Conservation (phyloP, 2,113 vertebrate species). For the Tragelaphus buxtoni region DNA sequence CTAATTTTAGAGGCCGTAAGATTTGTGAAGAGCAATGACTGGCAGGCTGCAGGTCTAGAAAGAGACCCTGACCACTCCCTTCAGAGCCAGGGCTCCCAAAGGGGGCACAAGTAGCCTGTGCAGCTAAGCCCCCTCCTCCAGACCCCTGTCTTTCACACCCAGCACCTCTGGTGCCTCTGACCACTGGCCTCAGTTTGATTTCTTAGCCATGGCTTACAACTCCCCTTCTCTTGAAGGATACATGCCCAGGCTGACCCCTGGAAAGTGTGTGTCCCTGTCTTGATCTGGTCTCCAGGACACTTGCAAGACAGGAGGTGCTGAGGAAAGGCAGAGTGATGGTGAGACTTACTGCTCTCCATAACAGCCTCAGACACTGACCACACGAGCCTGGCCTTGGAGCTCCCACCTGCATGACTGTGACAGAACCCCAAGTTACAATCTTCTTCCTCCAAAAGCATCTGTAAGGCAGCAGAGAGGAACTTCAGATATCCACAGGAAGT, state of each 20-base stretch:
- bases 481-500: neutral
- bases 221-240: neutral
- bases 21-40: neutral
- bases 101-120: fast-evolving
- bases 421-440: neutral
- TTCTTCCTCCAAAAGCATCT: neutral
- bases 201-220: neutral
- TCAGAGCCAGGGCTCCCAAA: neutral
- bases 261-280: neutral
- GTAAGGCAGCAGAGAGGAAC: neutral
- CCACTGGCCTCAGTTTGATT: neutral
- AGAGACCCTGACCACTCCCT: neutral
- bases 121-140: neutral
- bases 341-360: fast-evolving
- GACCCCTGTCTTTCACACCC: neutral
- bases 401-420: neutral
- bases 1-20: neutral
- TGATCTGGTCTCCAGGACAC: neutral
- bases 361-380: neutral
- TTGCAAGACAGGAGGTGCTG: neutral
- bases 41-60: neutral
- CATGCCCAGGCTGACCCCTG: neutral
- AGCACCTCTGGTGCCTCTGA: neutral
- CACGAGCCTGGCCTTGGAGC: fast-evolving
- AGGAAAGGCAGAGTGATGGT: neutral